Base-by-base conservation (phyloP, 1,140 invertebrate species). In the Orchesella cincta region DNA sequence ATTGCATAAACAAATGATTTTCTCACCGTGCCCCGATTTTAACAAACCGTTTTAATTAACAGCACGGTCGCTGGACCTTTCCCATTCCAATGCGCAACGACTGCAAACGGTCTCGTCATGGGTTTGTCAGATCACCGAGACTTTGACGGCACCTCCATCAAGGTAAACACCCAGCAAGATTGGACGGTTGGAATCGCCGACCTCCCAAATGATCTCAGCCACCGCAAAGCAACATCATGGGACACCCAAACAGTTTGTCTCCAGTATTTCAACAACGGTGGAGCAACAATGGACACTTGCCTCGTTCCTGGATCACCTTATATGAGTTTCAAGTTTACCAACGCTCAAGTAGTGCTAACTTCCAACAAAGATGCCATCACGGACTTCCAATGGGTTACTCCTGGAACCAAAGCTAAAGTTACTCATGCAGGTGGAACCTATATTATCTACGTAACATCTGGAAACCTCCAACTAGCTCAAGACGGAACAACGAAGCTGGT, bases 241-340 rank as follows among this genome's bases (percentile, higher is more conserved):
- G 79, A 81, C 36, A 81, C 79, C 0, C 79, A 81, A 75, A 76
- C 77, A 20, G 76, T 81, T 1, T 76, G 77, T 33, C 29, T 81
- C 5, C 73, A 76, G 57, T 81, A 81, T 57, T 74, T 75, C 52
- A 77, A 46, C 36, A 77, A 74, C 1, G 73, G 29, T n/a, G 23
- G 3, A 1, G 16, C 74, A 0, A 57, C 54, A n/a, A 79, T 79
- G 78, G 73, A 79, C 62, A 54, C 75, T 23, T 77, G 72, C 46
- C 52, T 79, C 0, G 73, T 79, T 1, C 78, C 78, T n/a, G 78
- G 78, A 2, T 74, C 71, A 12, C 78, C 78, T 18, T 79, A 79
- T 75, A 74, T 79, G 57, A 79, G 71, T 0, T 77, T 79, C 29
- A 77, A 54, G 0, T 79, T 71, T 46, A 33, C 33, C n/a, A 79